Conservation (phyloP, 2,113 vertebrate genomes). For the Chionodraco myersi region DNA sequence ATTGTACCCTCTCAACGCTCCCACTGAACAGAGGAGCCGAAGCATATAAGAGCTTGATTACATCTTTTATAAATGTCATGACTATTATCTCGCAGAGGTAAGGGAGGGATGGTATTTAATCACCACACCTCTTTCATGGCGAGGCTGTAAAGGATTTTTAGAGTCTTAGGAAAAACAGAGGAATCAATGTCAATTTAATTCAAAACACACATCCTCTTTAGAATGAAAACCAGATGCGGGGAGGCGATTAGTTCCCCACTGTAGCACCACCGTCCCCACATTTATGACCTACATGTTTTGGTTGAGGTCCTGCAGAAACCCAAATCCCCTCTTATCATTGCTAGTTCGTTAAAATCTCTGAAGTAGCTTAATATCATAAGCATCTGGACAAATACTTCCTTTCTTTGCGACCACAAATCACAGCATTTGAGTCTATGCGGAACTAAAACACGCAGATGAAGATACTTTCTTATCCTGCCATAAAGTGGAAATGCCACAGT, state of each 20-base stretch:
- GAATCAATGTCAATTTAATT: slow-evolving; percentile 79
- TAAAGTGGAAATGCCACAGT: slow-evolving; percentile 40
- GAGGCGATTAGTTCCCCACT: slow-evolving; percentile 74
- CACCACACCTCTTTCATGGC: slow-evolving; percentile 54
- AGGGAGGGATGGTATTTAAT: slow-evolving; percentile 60
- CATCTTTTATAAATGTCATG: slow-evolving; percentile 64
- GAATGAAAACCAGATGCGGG: slow-evolving; percentile 81
- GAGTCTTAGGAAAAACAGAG: slow-evolving; percentile 76
- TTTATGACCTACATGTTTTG: slow-evolving; percentile 78
- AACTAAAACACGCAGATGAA: slow-evolving; percentile 39
- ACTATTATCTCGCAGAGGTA: slow-evolving; percentile 54
- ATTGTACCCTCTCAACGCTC: slow-evolving; percentile 51
- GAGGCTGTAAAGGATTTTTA: slow-evolving; percentile 59
- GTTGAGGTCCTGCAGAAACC: slow-evolving; percentile 74
- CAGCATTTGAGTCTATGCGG: slow-evolving; percentile 37
- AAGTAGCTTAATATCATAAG: slow-evolving; percentile 64
- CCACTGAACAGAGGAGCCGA: slow-evolving; percentile 36
- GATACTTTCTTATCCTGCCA: slow-evolving; percentile 33
- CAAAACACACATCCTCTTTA: slow-evolving; percentile 81
- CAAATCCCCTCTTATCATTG: slow-evolving; percentile 66
- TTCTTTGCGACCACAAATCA: slow-evolving; percentile 54
- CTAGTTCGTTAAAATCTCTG: slow-evolving; percentile 50
- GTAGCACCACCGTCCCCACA: slow-evolving; percentile 71
- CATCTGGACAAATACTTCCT: slow-evolving; percentile 66
- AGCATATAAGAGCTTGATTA: slow-evolving; percentile 62